Percentiles rank a stretch among this genome's conserved stretches.
Conservation (phyloP, 2,888 invertebrate genomes). For the Zygothrica quintamaculata region DNA sequence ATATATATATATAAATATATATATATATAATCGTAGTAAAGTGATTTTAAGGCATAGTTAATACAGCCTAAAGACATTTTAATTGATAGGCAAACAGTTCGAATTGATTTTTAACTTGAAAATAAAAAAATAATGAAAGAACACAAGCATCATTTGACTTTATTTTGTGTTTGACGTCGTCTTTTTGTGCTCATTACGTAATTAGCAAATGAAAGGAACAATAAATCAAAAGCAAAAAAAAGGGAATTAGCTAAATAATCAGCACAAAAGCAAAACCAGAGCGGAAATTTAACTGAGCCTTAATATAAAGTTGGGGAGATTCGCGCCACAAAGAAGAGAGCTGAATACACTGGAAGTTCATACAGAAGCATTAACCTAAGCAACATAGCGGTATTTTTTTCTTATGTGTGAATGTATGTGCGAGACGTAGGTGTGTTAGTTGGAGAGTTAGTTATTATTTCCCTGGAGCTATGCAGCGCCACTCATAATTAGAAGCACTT, state of each 20-base stretch:
- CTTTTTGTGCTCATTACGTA: no score
- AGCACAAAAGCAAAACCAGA: slow-evolving; percentile 31
- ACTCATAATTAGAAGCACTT: slow-evolving; percentile 76
- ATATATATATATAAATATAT: no score
- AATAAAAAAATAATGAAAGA: no score
- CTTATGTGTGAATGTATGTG: slow-evolving; percentile 27
- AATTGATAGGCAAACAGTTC: no score
- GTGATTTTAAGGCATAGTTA: no score
- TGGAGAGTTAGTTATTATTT: slow-evolving; percentile 59
- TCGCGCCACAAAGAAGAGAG: no score
- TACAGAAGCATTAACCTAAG: slow-evolving; percentile 26
- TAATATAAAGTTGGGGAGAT: no score
- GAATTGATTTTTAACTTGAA: no score
- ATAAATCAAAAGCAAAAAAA: slow-evolving; percentile 15
- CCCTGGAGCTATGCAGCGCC: slow-evolving; percentile 52
- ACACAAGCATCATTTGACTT: no score
- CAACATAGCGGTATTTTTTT: neutral
- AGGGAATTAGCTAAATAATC: slow-evolving; percentile 38
- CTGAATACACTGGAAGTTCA: slow-evolving; percentile 4
- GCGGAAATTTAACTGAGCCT: slow-evolving; percentile 54
- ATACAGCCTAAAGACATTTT: no score
- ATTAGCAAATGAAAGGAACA: neutral
- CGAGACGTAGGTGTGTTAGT: slow-evolving; percentile 13
- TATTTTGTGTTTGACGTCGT: no score
- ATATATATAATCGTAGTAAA: no score